These are phyloP conservation scores for Pampusana beccarii DNA, from an alignment of 2,113 vertebrate genomes.

Conservation along the genomic window DNA sequence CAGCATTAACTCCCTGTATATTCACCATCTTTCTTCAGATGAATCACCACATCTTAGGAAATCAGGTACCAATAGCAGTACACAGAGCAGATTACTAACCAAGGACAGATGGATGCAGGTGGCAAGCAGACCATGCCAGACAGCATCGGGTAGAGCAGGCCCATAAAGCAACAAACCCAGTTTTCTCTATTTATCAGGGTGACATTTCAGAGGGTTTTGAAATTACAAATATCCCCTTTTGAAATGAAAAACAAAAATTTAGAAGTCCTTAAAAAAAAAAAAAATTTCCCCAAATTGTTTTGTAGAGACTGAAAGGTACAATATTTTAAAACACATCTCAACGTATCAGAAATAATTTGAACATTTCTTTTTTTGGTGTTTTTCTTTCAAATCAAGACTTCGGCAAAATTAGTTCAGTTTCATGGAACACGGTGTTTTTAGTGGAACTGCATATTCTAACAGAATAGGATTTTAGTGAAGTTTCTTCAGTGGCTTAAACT, in stretches of 20 bases:
- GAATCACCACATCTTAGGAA: not conserved
- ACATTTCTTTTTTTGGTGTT: not conserved
- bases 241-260: not conserved
- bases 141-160: not conserved
- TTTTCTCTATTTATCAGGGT: not conserved
- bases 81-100: not conserved
- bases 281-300: not conserved
- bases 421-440: not conserved
- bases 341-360: not conserved
- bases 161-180: not conserved
- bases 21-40: not conserved
- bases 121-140: conserved; percentile 9
- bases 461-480: not conserved
- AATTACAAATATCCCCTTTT: not conserved
- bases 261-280: not conserved
- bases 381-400: not conserved
- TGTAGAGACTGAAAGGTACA: not conserved
- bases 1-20: not conserved
- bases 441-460: not conserved
- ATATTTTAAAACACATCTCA: not conserved
- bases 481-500: not conserved
- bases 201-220: not conserved
- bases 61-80: not conserved
- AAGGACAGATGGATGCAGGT: conserved; percentile 55
- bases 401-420: not conserved